These are phyloP conservation scores for Mastomys coucha DNA, from an alignment of 2,113 vertebrate genomes.

Conservation along the genomic window DNA sequence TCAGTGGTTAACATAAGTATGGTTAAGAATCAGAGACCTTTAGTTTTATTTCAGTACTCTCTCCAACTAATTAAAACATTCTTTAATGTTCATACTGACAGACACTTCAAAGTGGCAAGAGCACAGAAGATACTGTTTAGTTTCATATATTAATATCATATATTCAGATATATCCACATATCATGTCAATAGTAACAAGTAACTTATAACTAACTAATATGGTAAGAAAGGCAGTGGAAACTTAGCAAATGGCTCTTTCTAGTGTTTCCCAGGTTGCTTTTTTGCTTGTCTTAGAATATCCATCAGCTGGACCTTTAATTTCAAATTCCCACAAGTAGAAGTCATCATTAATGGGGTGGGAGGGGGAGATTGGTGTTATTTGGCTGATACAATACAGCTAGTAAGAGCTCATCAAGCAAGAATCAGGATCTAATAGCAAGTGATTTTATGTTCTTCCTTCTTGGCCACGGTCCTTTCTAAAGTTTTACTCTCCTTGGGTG, in stretches of 20 bases:
- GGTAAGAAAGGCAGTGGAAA: conserved; percentile 5
- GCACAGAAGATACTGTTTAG: conserved; percentile 23
- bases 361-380: background rate
- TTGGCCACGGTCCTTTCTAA: conserved; percentile 31
- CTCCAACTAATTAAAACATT: conserved; percentile 20
- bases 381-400: background rate
- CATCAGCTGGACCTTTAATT: background rate
- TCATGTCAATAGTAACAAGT: conserved; percentile 41
- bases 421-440: conserved; percentile 15
- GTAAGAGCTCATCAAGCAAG: conserved; percentile 6
- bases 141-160: background rate
- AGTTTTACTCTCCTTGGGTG: background rate
- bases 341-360: background rate
- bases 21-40: background rate
- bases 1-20: conserved; percentile 19
- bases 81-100: conserved; percentile 17
- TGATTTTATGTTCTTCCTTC: conserved; percentile 4
- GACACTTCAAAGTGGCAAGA: background rate
- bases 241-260: conserved; percentile 38
- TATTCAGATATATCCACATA: background rate
- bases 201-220: conserved; percentile 13
- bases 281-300: background rate
- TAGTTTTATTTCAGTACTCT: conserved; percentile 49
- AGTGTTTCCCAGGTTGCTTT: background rate
- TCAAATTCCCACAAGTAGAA: conserved; percentile 27